Evolutionary conservation across 2,888 invertebrate genomes (phyloP).

Genomic region (Acronicta aceris): DNA sequence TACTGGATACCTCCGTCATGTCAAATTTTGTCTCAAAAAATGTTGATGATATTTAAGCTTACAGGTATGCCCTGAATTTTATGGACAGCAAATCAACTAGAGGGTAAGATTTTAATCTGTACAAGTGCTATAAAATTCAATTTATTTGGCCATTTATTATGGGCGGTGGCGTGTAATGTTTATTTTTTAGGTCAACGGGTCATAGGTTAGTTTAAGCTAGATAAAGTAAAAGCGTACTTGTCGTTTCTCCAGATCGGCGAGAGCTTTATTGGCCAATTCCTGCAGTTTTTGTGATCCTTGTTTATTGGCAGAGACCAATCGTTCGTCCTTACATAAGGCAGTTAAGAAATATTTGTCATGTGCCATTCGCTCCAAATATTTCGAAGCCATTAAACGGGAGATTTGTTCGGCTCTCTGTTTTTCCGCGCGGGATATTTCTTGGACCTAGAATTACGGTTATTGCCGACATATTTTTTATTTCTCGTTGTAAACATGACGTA

Average conservation of each 20-base stretch:
- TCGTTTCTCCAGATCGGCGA: slow-evolving; percentile 79
- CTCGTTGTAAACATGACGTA: slow-evolving; percentile 48
- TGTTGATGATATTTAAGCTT: slow-evolving; percentile 21
- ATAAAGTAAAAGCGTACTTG: slow-evolving; percentile 67
- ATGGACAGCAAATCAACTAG: slow-evolving; percentile 23
- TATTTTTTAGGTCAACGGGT: slow-evolving; percentile 38
- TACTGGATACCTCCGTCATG: slow-evolving; percentile 12
- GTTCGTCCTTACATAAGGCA: slow-evolving; percentile 79
- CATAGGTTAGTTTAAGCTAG: slow-evolving; percentile 30
- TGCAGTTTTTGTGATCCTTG: slow-evolving; percentile 76
- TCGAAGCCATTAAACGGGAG: slow-evolving; percentile 83
- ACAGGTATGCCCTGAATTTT: slow-evolving; percentile 11
- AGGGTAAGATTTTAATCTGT: slow-evolving; percentile 46
- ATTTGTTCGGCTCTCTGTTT: slow-evolving; percentile 78
- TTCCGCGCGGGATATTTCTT: slow-evolving; percentile 80
- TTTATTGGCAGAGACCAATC: slow-evolving; percentile 80
- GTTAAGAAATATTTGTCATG: slow-evolving; percentile 85
- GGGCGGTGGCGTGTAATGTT: slow-evolving; percentile 20
- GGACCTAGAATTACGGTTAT: slow-evolving; percentile 70
- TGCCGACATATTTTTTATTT: slow-evolving; percentile 58
- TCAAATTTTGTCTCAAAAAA: slow-evolving; percentile 14
- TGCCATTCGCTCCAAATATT: slow-evolving; percentile 86
- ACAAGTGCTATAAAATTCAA: slow-evolving; percentile 53
- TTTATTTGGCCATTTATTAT: slow-evolving; percentile 37
- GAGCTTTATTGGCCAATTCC: slow-evolving; percentile 77